A percentile compares a stretch with the other conserved stretches of the same genome.
Conservation (phyloP, 30 jellyfish, hydroid and myxozoan genomes). For the Hydra vulgaris region DNA sequence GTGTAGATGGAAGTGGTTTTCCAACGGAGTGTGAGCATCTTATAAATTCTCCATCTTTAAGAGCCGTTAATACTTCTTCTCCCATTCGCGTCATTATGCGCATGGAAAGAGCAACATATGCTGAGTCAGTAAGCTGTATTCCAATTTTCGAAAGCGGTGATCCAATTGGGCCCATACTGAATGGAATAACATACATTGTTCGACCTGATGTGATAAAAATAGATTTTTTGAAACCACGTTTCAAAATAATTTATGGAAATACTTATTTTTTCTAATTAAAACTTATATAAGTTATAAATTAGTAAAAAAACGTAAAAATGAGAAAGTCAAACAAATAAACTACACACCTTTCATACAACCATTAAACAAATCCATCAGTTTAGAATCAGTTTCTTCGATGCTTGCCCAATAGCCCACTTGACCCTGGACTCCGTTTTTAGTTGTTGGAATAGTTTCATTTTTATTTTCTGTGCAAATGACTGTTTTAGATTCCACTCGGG, state of each 20-base stretch:
- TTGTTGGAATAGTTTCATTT: conserved; percentile 63
- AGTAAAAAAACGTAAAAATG: too few relatives aligned
- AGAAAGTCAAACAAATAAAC: too few relatives aligned
- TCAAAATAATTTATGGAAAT: too few relatives aligned
- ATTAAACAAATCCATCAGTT: conserved; percentile 39
- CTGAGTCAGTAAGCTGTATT: conserved; percentile 82
- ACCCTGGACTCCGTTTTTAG: conserved; percentile 78
- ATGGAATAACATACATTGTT: conserved; percentile 87
- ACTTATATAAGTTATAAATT: too few relatives aligned
- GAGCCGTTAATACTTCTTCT: conserved; percentile 32
- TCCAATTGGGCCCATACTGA: conserved; percentile 98
- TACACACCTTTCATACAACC: conserved; percentile 97
- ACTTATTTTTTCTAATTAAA: too few relatives aligned
- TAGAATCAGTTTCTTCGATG: conserved; percentile 67
- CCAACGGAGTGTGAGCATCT: conserved; percentile 86
- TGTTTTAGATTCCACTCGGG: conserved; percentile 89
- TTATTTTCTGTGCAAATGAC: conserved; percentile 79
- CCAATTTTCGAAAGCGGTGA: conserved; percentile 85
- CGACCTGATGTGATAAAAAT: conserved; percentile 44
- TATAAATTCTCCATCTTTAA: conserved; percentile 58
- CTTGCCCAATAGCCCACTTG: conserved; percentile 81
- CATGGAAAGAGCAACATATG: conserved; percentile 87
- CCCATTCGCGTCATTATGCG: conserved; percentile 96
- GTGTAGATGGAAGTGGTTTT: conserved; percentile 72
- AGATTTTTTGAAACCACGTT: too few relatives aligned